Percentiles rank a stretch among this genome's conserved stretches.
Conservation (phyloP, 2,888 invertebrate species). For the Epistrophe grossulariae region DNA sequence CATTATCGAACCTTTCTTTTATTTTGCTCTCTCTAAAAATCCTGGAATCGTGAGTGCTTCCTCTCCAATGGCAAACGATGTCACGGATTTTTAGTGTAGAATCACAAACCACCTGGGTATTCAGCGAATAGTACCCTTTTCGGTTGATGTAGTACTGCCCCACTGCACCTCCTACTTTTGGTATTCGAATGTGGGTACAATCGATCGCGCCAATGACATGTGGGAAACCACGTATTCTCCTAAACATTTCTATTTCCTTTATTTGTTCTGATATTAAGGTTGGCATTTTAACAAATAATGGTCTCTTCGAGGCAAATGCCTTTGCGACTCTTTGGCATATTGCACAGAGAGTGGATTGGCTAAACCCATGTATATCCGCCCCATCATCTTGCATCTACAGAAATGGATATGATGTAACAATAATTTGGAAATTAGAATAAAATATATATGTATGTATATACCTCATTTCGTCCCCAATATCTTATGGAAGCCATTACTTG, state of each 20-base stretch:
- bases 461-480: too few species aligned
- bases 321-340: too few species aligned
- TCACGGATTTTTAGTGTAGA: conserved; percentile 12
- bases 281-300: too few species aligned
- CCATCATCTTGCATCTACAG: too few species aligned
- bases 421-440: too few species aligned
- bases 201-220: not conserved
- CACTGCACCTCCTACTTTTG: not conserved
- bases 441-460: too few species aligned
- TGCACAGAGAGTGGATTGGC: not conserved
- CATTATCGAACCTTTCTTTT: conserved; percentile 5
- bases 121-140: not conserved
- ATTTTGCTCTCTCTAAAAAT: conserved; percentile 32
- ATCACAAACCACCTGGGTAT: conserved; percentile 13
- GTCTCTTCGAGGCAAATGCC: not conserved
- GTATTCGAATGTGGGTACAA: not conserved
- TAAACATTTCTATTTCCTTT: not conserved
- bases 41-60: conserved; percentile 14
- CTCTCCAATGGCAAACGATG: conserved; percentile 21
- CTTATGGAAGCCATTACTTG: too few species aligned
- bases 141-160: not conserved
- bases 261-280: too few species aligned
- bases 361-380: not conserved
- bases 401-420: too few species aligned
- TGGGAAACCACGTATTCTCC: not conserved